phyloP scores from a whole-genome alignment of 2,113 vertebrate genomes.

The Muntiacus reevesi region DNA sequence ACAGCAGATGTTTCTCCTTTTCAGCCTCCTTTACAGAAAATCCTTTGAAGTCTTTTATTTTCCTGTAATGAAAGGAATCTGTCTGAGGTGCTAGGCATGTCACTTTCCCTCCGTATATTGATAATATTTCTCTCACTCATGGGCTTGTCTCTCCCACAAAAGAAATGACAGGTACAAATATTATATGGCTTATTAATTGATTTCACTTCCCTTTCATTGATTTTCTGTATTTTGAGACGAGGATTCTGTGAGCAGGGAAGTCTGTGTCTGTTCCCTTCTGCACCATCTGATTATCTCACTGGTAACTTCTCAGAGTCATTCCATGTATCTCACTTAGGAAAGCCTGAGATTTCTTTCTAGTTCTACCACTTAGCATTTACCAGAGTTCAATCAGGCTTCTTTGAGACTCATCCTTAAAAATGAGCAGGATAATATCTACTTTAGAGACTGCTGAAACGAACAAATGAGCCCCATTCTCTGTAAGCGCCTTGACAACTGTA shows the following conservation, averaged over 20 bases:
- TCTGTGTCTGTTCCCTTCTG: neutral
- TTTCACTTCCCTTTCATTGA: neutral
- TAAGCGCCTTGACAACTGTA: neutral
- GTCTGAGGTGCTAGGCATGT: neutral
- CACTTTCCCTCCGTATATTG: neutral
- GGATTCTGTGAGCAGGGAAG: neutral
- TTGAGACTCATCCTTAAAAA: neutral
- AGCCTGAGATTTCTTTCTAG: neutral
- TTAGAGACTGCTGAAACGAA: neutral
- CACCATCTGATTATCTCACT: neutral
- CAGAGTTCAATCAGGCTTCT: neutral
- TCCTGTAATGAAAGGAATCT: neutral
- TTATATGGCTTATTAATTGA: neutral
- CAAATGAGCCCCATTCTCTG: neutral
- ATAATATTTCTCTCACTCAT: neutral
- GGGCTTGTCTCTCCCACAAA: neutral
- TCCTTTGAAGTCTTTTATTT: neutral
- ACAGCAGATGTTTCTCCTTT: neutral
- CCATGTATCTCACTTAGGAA: neutral
- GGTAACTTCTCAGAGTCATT: neutral
- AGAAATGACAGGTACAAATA: neutral
- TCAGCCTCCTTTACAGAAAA: neutral
- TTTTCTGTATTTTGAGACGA: neutral
- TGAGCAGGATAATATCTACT: neutral
- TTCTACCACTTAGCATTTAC: neutral